These are phyloP conservation scores for Drosophila kambysellisi DNA, from an alignment of 2,888 invertebrate genomes.

Conservation along the genomic window DNA sequence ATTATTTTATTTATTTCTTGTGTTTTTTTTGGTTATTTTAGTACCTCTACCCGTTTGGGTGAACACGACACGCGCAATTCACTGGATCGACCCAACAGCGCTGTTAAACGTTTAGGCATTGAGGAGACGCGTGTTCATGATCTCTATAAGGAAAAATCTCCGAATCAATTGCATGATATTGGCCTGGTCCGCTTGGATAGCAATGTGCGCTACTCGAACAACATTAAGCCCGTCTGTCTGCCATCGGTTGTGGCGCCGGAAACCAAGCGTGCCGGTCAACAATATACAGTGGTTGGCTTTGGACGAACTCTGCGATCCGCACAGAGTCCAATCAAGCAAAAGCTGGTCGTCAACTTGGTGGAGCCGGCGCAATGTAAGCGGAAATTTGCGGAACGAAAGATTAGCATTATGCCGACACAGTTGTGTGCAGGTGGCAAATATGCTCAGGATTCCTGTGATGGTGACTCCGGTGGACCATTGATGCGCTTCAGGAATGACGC, in stretches of 20 bases:
- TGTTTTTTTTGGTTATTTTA: slow-evolving; percentile 50
- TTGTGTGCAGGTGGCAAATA: slow-evolving; percentile 90
- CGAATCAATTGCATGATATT: slow-evolving; percentile 89
- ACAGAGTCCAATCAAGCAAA: slow-evolving; percentile 87
- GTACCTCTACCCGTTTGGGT: slow-evolving; percentile 80
- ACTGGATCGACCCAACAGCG: slow-evolving; percentile 83
- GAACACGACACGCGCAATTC: slow-evolving; percentile 80
- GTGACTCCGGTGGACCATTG: slow-evolving; percentile 92
- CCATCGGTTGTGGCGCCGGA: slow-evolving; percentile 83
- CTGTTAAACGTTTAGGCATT: slow-evolving; percentile 86
- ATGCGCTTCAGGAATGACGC: slow-evolving; percentile 87
- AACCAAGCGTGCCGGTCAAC: slow-evolving; percentile 55
- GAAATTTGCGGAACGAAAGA: slow-evolving; percentile 74
- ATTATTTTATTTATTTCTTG: background rate
- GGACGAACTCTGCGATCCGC: slow-evolving; percentile 86
- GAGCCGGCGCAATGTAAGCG: slow-evolving; percentile 85
- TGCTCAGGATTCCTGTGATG: slow-evolving; percentile 90
- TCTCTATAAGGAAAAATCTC: slow-evolving; percentile 86
- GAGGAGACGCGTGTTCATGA: slow-evolving; percentile 89
- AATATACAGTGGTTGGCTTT: slow-evolving; percentile 88
- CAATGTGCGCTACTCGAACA: slow-evolving; percentile 87
- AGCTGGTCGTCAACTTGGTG: slow-evolving; percentile 86
- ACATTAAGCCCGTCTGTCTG: slow-evolving; percentile 87
- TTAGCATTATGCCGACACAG: slow-evolving; percentile 84
- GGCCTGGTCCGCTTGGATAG: slow-evolving; percentile 88